Evolutionary conservation across 2,888 invertebrate genomes (phyloP), one percentile per base, ranked within the genome.

Genomic region (Dyspetes luteomarginatus): DNA sequence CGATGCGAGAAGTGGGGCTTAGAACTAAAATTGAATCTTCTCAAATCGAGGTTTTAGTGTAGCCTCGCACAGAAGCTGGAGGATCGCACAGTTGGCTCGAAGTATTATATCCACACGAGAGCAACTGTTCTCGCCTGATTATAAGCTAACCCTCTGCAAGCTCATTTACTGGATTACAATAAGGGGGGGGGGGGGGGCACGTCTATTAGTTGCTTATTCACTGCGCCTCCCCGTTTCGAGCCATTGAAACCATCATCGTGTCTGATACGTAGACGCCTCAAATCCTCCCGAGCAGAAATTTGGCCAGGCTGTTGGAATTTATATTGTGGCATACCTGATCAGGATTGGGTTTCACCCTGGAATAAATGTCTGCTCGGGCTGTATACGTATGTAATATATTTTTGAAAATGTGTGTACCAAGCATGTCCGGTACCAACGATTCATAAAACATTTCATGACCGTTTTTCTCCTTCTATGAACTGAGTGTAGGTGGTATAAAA

Each of bases 71-170:
- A 43, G 65, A 55, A 74, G 73, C 55, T 52, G 73, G 67, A 62
- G 60, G 55, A 26, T 60, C 52, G 43, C 75, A n/a, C n/a, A 76
- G 52, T 76, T 41, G 69, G 60, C 43, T 7, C 48, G 60, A 72
- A 62, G 55, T 67, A 72, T 81, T 58, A n/a, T n/a, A n/a, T n/a
- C n/a, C n/a, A n/a, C n/a, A n/a, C 62, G 50, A 36, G 72, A 64
- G 45, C 62, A 22, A 55, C 58, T 72, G 60, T 80, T 71, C 45
- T 72, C 71, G 60, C 24, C 71, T 67, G 72, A 76, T 81, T 76
- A 72, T 67, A 72, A 60, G 60, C 65, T 72, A 67, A 55, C 78
- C 67, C 24, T 62, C 30, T 36, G 55, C 17, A 68, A 65, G 45
- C 55, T 45, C 24, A 36, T 55, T 62, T 7, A n/a, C 50, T 56